Base-by-base conservation (phyloP, 2,888 invertebrate genomes). In the Megaustenia siamemsis region DNA sequence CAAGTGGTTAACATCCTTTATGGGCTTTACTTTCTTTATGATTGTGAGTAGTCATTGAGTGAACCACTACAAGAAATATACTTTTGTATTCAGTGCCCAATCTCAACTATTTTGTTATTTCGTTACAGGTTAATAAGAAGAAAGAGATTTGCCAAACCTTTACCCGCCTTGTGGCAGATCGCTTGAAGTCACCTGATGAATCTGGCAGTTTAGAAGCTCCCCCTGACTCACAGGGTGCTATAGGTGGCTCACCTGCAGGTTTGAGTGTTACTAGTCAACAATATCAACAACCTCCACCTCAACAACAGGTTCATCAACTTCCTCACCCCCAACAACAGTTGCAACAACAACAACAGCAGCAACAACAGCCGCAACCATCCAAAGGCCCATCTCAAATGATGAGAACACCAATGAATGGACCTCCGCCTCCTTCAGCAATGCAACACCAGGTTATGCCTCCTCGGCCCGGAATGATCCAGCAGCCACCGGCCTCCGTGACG, bases 131-230 rank as follows among this genome's bases (percentile, higher is more conserved):
- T 12, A 84, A 40, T 63, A 28, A 56, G 12, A 75, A 78, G 0
- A 38, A 68, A 35, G 84, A 84, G 32, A 84, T 84, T 12, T 28
- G 80, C 21, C 80, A 84, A n/a, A 43, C 43, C 5, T 84, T 84
- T 43, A 75, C 84, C 5, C 71, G 80, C 15, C 73, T 60, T 21
- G 84, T 84, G n/a, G 84, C 80, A 63, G 84, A 84, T 15, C 24
- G 73, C 3, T 56, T 84, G 56, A 84, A 84, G 68, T 28, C 83
- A 3, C 66, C 82, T n/a, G 83, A 83, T 38, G 83, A 83, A 15
- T 38, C 83, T 1, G 45, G 40, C 38, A 35, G 6, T 21, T 45
- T 45, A 32, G 76, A 56, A 38, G n/a, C 21, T 6, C n/a, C 38
- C 28, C 35, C n/a, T 45, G 83, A 77, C 18, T 66, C 66, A 53